These are phyloP conservation scores for Sebastolobus altivelis DNA, from an alignment of 2,797 vertebrate genomes.

Conservation along the genomic window DNA sequence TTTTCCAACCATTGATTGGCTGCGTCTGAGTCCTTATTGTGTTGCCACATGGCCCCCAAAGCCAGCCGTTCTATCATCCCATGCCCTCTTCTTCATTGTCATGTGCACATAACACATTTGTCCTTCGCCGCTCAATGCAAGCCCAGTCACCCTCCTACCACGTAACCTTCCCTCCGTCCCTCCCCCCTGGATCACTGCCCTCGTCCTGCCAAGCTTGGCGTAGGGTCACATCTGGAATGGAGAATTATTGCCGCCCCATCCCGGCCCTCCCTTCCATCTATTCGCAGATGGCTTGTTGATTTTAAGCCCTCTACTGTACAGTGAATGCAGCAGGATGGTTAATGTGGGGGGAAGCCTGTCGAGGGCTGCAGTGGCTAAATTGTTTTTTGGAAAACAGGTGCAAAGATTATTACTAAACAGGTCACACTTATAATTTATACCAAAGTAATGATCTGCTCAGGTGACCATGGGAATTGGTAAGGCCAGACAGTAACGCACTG, in stretches of 20 bases:
- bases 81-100: conserved; percentile 61
- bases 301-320: conserved; percentile 70
- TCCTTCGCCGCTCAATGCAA: conserved; percentile 38
- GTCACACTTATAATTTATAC: conserved; percentile 61
- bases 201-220: conserved; percentile 78
- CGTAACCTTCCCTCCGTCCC: conserved; percentile 57
- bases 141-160: conserved; percentile 43
- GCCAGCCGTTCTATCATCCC: conserved; percentile 41
- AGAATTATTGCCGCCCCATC: conserved; percentile 80
- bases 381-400: conserved; percentile 84
- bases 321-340: conserved; percentile 62
- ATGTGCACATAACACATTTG: conserved; percentile 56
- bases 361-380: conserved; percentile 71
- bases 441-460: conserved; percentile 64
- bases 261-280: conserved; percentile 85
- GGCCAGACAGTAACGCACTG: conserved; percentile 16
- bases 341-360: conserved; percentile 46
- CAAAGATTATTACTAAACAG: conserved; percentile 80
- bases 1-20: conserved; percentile 59
- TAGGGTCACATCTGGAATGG: conserved; percentile 93
- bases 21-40: conserved; percentile 59
- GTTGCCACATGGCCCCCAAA: conserved; percentile 51
- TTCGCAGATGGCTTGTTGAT: conserved; percentile 82
- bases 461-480: conserved; percentile 54
- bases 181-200: conserved; percentile 57